Conservation (phyloP, 2,888 invertebrate genomes). For the Polymixis flavicincta region DNA sequence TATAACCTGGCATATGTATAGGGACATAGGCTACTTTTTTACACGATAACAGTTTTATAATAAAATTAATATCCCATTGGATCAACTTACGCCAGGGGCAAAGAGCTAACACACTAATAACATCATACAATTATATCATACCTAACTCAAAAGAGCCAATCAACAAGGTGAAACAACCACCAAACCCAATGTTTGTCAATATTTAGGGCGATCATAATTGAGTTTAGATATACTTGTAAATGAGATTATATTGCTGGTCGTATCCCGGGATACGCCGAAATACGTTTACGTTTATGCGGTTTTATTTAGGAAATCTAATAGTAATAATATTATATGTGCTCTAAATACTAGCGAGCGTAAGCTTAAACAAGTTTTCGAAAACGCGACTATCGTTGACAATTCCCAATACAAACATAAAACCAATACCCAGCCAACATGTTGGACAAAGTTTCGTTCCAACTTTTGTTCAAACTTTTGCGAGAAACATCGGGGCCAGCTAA, state of each 20-base stretch:
- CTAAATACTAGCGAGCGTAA: background rate
- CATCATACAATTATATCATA: conserved; percentile 13
- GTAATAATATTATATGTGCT: conserved; percentile 9
- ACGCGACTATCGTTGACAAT: background rate
- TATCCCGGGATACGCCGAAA: conserved; percentile 16
- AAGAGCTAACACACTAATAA: background rate
- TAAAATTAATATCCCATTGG: background rate
- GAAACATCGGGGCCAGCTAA: conserved; percentile 42
- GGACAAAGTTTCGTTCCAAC: conserved; percentile 39
- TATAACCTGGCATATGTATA: no score
- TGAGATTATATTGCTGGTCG: conserved; percentile 9
- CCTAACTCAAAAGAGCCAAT: background rate
- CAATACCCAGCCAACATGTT: conserved; percentile 35
- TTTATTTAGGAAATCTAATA: background rate
- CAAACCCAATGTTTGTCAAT: conserved; percentile 28
- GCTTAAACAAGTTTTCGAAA: background rate
- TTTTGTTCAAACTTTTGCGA: conserved; percentile 42
- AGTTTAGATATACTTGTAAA: conserved; percentile 31
- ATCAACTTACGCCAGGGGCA: background rate
- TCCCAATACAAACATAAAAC: conserved; percentile 30
- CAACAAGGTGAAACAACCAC: conserved; percentile 3
- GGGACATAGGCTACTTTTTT: no score
- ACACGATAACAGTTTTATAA: background rate
- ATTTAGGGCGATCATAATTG: conserved; percentile 40
- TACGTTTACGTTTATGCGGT: background rate